Conservation (phyloP, 1,140 invertebrate species). For the Eufriesea mexicana region DNA sequence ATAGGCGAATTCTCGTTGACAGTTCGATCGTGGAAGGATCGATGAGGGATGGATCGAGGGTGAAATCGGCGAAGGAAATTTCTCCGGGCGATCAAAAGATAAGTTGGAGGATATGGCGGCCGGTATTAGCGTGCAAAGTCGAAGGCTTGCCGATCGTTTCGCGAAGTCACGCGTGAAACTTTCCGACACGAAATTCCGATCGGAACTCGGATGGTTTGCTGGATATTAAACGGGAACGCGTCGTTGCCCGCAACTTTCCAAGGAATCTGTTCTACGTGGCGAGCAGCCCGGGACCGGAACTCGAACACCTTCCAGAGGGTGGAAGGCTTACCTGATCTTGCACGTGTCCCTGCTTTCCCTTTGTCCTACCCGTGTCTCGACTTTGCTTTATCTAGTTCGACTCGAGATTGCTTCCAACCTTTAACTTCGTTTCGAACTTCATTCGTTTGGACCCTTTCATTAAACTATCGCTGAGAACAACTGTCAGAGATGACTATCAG, state of each 20-base stretch:
- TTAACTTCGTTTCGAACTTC: too few species aligned
- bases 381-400: too few species aligned
- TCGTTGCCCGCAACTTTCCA: slow-evolving; percentile 26
- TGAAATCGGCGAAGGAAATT: background rate
- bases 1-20: background rate
- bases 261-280: slow-evolving; percentile 39
- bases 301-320: background rate
- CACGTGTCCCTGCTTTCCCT: too few species aligned
- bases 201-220: slow-evolving; percentile 33
- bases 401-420: too few species aligned
- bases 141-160: slow-evolving; percentile 39
- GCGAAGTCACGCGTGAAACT: slow-evolving; percentile 53
- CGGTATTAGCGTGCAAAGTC: slow-evolving; percentile 25
- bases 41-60: background rate
- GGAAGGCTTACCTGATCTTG: background rate
- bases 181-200: slow-evolving; percentile 47
- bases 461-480: too few species aligned
- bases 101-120: background rate
- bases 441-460: too few species aligned
- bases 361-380: too few species aligned
- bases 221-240: slow-evolving; percentile 45
- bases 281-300: background rate
- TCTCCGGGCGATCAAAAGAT: slow-evolving; percentile 24
- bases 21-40: slow-evolving; percentile 1
- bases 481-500: too few species aligned